Conservation (phyloP, 2,888 invertebrate species). For the Doris montereyensis region DNA sequence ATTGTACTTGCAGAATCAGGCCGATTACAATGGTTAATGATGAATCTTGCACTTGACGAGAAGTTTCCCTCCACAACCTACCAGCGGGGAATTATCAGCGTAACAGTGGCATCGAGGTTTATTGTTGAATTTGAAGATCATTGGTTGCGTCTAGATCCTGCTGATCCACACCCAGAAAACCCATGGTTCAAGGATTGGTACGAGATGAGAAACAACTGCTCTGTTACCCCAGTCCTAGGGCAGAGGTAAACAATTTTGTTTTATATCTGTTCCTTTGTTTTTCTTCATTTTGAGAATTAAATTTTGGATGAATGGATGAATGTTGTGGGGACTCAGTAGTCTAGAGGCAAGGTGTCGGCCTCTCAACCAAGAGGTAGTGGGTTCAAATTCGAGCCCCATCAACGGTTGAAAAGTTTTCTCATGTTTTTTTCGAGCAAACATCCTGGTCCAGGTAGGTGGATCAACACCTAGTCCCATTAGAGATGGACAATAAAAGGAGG, state of each 20-base stretch:
- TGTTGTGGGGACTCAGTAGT: too few relatives aligned
- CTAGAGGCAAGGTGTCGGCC: too few relatives aligned
- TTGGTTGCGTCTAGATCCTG: conserved; percentile 63
- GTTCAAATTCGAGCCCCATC: too few relatives aligned
- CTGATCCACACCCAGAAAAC: conserved; percentile 56
- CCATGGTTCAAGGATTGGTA: conserved; percentile 67
- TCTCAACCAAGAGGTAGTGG: too few relatives aligned
- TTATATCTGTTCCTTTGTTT: background rate
- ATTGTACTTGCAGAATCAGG: conserved; percentile 52
- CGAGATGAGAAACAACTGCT: conserved; percentile 50
- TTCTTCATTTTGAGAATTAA: background rate
- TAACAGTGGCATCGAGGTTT: conserved; percentile 57
- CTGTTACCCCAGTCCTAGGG: conserved; percentile 12
- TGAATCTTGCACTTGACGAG: conserved; percentile 55
- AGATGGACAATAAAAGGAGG: too few relatives aligned
- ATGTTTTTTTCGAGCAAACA: too few relatives aligned
- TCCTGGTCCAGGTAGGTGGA: too few relatives aligned
- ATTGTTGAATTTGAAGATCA: conserved; percentile 70
- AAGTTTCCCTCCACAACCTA: conserved; percentile 51
- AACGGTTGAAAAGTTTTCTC: too few relatives aligned
- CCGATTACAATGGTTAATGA: conserved; percentile 66
- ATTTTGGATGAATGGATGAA: too few relatives aligned
- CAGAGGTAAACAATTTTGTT: conserved; percentile 10
- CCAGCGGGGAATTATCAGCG: conserved; percentile 60
- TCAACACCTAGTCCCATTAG: too few relatives aligned